These are phyloP conservation scores for Elaphurus davidianus DNA, from an alignment of 2,113 vertebrate species.

Conservation along the genomic window DNA sequence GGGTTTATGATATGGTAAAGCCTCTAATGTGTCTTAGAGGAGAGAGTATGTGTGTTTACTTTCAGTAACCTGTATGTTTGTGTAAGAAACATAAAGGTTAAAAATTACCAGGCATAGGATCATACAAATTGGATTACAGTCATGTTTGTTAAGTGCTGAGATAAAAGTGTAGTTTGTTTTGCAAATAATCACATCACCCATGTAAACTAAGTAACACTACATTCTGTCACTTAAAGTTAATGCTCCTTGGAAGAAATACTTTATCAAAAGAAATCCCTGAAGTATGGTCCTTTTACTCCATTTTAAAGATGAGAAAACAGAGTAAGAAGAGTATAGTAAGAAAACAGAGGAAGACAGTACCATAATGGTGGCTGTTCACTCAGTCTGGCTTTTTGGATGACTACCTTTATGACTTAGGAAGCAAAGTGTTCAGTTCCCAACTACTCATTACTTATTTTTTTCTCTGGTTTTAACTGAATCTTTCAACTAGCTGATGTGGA, in stretches of 20 bases:
- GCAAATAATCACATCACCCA: not conserved
- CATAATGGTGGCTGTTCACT: not conserved
- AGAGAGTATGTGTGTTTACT: not conserved
- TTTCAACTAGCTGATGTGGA: slow-evolving; percentile 18
- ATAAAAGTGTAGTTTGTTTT: slow-evolving; percentile 6
- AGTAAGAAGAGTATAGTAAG: not conserved
- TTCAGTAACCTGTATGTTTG: slow-evolving; percentile 29
- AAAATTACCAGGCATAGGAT: not conserved
- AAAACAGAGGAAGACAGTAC: not conserved
- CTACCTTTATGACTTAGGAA: not conserved
- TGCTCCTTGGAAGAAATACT: not conserved
- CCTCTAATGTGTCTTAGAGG: not conserved
- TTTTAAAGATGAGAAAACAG: slow-evolving; percentile 52
- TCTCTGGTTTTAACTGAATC: not conserved
- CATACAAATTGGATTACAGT: not conserved
- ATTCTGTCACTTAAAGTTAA: not conserved
- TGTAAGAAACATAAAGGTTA: not conserved
- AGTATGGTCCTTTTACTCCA: not conserved
- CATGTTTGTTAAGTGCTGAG: slow-evolving; percentile 1
- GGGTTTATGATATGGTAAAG: not conserved
- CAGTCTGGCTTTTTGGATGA: not conserved
- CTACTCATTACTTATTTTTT: not conserved
- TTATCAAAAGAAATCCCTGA: not conserved
- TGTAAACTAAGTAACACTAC: not conserved
- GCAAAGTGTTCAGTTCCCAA: not conserved